Evolutionary conservation across 2,113 vertebrate species (phyloP), one percentile per base, ranked within the genome.

Genomic region (Ictidomys tridecemlineatus): DNA sequence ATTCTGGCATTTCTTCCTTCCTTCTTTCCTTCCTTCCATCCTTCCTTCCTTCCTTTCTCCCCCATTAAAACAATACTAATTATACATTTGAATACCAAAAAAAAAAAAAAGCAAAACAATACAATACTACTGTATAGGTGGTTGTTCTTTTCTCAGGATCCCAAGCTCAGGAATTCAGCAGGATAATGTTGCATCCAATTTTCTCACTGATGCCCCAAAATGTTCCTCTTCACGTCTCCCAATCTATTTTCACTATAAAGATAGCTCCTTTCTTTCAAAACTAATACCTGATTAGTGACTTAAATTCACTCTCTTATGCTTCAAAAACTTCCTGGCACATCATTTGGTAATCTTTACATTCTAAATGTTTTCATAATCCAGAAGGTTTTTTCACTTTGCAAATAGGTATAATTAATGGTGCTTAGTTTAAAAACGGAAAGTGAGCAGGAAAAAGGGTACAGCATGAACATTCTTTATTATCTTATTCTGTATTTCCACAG

Each of bases 271-370:
- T 89, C n/a, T 78, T 85, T 77, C 34, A 51, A 90, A 82, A 28
- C 2, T 61, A 30, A 86, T 76, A 24, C 28, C 4, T 16, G 67
- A 37, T 7, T 80, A 80, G 80, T 95, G 45, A 67, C 58, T 80
- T 74, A 85, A 93, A 45, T 24, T 86, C 37, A 63, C 24, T 70
- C 45, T 73, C 42, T 42, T 45, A 70, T 37, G 13, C 30, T 91
- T 95, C 51, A 91, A 32, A 93, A 76, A 70, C 70, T 90, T 82
- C 61, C 58, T 83, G 67, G 78, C 42, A 58, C 34, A 63, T 76
- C 45, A 82, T 74, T 82, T 93, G 51, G n/a, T 28, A 70, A 83
- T 61, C 10, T 45, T 82, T 91, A 85, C 14, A 77, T 69, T 93
- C 37, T 51, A 86, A 67, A 79, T 61, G 53, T 34, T 69, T 93